Evolutionary conservation across 2,888 invertebrate genomes (phyloP).

Genomic region (Lithophane socia): DNA sequence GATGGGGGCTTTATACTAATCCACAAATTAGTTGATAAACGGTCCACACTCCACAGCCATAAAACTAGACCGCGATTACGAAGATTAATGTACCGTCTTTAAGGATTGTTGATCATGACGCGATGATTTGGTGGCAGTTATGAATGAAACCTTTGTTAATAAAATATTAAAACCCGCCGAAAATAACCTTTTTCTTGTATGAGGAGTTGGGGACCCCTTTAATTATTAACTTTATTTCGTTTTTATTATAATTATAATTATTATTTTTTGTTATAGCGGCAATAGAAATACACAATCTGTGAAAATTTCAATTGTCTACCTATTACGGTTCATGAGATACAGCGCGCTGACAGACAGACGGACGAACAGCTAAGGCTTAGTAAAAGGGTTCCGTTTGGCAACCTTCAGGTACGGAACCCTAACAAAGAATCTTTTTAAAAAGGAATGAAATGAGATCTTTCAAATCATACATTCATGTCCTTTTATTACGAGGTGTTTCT

Average conservation of each 20-base stretch:
- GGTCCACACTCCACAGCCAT: conserved; percentile 59
- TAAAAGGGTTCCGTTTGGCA: too few relatives aligned
- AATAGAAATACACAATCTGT: too few relatives aligned
- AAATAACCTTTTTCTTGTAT: too few relatives aligned
- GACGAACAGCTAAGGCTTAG: too few relatives aligned
- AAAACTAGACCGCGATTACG: conserved; percentile 60
- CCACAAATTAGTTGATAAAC: conserved; percentile 85
- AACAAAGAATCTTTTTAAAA: neutral
- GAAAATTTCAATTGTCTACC: too few relatives aligned
- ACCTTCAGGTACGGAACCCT: too few relatives aligned
- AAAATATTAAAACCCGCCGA: neutral
- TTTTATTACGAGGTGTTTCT: neutral
- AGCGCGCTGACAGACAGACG: too few relatives aligned
- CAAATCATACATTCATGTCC: neutral
- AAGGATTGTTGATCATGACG: conserved; percentile 13
- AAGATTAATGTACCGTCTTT: conserved; percentile 50
- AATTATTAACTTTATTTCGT: too few relatives aligned
- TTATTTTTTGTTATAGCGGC: too few relatives aligned
- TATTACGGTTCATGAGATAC: too few relatives aligned
- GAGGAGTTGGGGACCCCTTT: too few relatives aligned
- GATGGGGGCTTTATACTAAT: conserved; percentile 79
- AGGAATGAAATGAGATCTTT: neutral
- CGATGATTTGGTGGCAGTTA: conserved; percentile 25
- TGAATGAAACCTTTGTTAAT: neutral
- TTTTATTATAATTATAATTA: too few relatives aligned